Evolutionary conservation across 37 sponge, comb jelly and placozoan species (phyloP).

Genomic region (Chondrosia reniformis): DNA sequence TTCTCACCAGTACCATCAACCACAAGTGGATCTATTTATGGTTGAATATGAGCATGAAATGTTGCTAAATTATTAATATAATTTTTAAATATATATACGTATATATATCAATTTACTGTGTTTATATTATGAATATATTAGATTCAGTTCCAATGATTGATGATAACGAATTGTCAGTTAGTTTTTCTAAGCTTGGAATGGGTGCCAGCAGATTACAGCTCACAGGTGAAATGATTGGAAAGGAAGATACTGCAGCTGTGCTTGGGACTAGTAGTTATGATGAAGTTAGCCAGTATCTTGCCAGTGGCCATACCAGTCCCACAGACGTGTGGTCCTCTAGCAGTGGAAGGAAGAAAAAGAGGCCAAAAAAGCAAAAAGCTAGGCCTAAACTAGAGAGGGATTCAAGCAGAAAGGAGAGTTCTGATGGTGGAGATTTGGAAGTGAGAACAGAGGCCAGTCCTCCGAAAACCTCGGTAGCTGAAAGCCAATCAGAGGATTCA

Average conservation of each 20-base stretch:
- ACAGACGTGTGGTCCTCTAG: slow-evolving; percentile 21
- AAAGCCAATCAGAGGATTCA: slow-evolving; percentile 12
- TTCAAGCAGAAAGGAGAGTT: background rate
- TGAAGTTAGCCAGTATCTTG: slow-evolving; percentile 6
- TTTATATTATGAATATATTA: background rate
- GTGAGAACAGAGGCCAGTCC: background rate
- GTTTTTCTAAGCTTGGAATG: slow-evolving; percentile 41
- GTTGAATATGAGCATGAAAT: too few relatives aligned
- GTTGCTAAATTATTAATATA: too few relatives aligned
- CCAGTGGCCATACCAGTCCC: background rate
- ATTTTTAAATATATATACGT: background rate
- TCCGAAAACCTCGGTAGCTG: background rate
- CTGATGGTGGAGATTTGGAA: slow-evolving; percentile 1
- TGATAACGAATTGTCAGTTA: background rate
- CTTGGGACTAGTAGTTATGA: slow-evolving; percentile 8
- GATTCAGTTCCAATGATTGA: background rate
- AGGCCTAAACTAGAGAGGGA: slow-evolving; percentile 6
- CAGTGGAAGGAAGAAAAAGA: slow-evolving; percentile 22
- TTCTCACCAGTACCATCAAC: background rate
- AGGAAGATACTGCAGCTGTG: background rate
- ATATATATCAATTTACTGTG: background rate
- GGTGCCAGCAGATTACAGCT: slow-evolving; percentile 33
- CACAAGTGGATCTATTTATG: background rate
- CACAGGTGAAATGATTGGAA: background rate
- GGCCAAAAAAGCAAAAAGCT: background rate